Evolutionary conservation across 1,140 invertebrate genomes (phyloP).

Genomic region (Luehdorfia chinensis): DNA sequence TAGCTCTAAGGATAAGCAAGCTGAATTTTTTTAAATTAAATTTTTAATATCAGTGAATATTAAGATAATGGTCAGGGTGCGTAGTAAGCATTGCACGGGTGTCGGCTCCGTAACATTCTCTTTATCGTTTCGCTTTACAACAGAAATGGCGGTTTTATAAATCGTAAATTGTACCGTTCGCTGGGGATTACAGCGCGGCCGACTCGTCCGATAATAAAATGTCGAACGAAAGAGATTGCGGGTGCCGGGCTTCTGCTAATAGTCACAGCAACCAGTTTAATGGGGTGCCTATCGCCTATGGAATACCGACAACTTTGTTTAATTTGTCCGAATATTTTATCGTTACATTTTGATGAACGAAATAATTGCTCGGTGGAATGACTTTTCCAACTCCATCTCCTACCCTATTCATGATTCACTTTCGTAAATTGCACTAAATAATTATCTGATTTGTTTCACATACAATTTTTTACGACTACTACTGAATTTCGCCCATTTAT

Average conservation of each 20-base stretch:
- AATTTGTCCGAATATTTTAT: constrained; percentile 28
- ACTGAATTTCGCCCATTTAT: no score
- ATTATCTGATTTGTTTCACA: background rate
- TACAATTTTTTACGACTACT: no score
- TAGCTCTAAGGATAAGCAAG: no score
- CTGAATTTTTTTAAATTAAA: constrained; percentile 33
- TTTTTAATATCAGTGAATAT: constrained; percentile 49
- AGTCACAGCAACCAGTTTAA: constrained; percentile 38
- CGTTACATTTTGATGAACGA: background rate
- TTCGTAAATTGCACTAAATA: background rate
- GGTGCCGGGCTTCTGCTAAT: constrained; percentile 36
- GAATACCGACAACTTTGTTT: constrained; percentile 41
- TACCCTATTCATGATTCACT: background rate
- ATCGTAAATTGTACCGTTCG: constrained; percentile 46
- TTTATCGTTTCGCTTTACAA: constrained; percentile 47
- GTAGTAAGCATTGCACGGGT: constrained; percentile 21
- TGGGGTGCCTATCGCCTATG: constrained; percentile 42
- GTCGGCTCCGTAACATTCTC: constrained; percentile 32
- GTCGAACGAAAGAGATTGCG: constrained; percentile 48
- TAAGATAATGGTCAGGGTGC: constrained; percentile 37
- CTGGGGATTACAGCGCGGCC: constrained; percentile 40
- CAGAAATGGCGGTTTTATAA: constrained; percentile 46
- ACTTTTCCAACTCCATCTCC: no score
- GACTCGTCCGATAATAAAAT: constrained; percentile 55
- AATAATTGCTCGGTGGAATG: background rate